Conservation (phyloP, 2,888 invertebrate genomes). For the Sceliomorpha sp. region DNA sequence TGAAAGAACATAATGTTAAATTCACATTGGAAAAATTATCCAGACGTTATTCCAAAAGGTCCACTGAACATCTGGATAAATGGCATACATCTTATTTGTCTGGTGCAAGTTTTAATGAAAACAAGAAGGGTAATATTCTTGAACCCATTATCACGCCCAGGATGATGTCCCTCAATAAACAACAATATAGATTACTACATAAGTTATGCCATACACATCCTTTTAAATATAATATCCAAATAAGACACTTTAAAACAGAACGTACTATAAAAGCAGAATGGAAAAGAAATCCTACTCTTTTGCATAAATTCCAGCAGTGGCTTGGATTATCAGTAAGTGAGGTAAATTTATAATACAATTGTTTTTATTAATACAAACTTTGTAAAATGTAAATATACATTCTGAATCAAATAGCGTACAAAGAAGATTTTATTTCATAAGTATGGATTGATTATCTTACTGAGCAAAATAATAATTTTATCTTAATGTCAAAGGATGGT, state of each 20-base stretch:
- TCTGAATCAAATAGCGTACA: too few species aligned
- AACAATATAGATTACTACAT: conserved; percentile 60
- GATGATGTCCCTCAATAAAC: conserved; percentile 52
- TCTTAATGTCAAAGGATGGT: too few species aligned
- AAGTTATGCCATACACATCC: conserved; percentile 55
- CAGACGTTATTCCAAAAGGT: too few species aligned
- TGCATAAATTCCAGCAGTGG: conserved; percentile 65
- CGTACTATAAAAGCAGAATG: conserved; percentile 86
- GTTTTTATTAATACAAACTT: too few species aligned
- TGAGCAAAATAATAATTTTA: too few species aligned
- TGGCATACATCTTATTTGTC: conserved; percentile 77
- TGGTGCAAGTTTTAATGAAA: conserved; percentile 70
- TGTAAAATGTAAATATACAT: too few species aligned
- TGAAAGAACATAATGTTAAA: conserved; percentile 61
- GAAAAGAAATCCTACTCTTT: conserved; percentile 85
- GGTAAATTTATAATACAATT: conserved; percentile 9
- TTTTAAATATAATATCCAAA: conserved; percentile 81
- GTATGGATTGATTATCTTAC: too few species aligned
- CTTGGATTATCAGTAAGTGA: conserved; percentile 53
- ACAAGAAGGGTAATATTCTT: conserved; percentile 67
- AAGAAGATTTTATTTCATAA: too few species aligned
- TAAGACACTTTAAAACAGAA: conserved; percentile 90
- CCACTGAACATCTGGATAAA: too few species aligned
- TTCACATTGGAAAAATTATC: conserved; percentile 63
- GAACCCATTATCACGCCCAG: conserved; percentile 60